Conservation (phyloP, 2,888 invertebrate genomes). For the Dolomedes plantarius region DNA sequence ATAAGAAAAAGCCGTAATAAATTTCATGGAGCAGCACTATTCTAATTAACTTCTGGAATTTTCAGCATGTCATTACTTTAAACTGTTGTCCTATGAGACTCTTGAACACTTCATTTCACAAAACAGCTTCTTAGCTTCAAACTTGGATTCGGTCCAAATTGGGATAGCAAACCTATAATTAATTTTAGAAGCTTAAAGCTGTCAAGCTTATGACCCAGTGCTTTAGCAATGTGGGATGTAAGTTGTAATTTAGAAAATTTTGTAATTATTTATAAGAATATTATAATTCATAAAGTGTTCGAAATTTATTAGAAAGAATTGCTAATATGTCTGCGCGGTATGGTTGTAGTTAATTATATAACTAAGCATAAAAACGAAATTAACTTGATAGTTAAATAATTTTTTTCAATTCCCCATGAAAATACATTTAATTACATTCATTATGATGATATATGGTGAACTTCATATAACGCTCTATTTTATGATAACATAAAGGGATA, state of each 20-base stretch:
- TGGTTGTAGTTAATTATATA: too few species aligned
- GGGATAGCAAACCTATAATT: not conserved
- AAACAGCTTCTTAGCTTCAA: not conserved
- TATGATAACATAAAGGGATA: too few species aligned
- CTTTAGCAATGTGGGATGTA: not conserved
- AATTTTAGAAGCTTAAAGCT: not conserved
- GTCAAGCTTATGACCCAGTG: not conserved
- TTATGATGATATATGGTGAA: too few species aligned
- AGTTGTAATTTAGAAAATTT: not conserved
- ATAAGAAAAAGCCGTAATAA: not conserved
- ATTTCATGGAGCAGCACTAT: not conserved
- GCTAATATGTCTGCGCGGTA: too few species aligned
- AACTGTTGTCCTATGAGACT: not conserved
- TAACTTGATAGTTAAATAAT: too few species aligned
- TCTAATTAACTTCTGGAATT: not conserved
- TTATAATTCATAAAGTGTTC: too few species aligned
- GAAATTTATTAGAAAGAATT: too few species aligned
- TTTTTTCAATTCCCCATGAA: too few species aligned
- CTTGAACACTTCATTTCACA: slow-evolving; percentile 5
- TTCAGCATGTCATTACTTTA: not conserved
- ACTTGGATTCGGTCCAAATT: not conserved
- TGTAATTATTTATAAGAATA: not conserved
- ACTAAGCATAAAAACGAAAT: too few species aligned
- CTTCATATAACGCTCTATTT: too few species aligned
- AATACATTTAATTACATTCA: too few species aligned